Conservation (phyloP, 2,113 vertebrate genomes). For the Xiphorhynchus elegans region DNA sequence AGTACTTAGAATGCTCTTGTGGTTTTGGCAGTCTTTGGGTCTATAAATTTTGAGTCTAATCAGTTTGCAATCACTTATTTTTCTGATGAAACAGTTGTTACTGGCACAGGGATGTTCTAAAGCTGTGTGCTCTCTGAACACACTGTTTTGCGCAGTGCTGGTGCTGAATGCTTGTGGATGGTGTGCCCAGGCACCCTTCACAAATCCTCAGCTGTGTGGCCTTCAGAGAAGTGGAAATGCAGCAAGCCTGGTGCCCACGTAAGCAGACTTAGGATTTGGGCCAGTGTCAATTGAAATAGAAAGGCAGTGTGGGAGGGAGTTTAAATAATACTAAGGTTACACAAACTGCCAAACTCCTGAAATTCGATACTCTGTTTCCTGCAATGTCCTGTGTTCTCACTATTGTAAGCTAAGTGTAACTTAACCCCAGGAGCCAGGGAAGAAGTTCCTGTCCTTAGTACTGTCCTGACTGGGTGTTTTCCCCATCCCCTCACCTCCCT, state of each 20-base stretch:
- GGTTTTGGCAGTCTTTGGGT: background rate
- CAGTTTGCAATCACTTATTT: background rate
- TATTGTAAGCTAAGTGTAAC: constrained; percentile 25
- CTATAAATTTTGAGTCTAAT: background rate
- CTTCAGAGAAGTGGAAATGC: background rate
- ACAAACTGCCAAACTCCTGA: constrained; percentile 31
- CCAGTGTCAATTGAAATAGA: constrained; percentile 15
- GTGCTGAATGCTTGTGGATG: background rate
- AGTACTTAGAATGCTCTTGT: background rate
- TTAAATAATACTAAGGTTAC: constrained; percentile 41
- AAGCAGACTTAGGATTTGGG: background rate
- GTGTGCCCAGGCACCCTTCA: background rate
- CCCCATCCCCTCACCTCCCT: background rate
- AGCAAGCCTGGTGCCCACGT: background rate
- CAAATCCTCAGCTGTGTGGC: background rate
- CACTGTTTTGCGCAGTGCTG: background rate
- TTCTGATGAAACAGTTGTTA: background rate
- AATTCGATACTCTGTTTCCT: constrained; percentile 45
- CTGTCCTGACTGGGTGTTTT: background rate
- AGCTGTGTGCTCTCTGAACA: background rate
- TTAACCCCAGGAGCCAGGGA: background rate
- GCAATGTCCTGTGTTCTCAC: background rate
- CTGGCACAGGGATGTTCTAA: background rate
- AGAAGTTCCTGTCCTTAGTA: background rate
- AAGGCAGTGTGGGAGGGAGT: background rate